Evolutionary conservation across 2,797 vertebrate genomes (phyloP).

Genomic region (Chaetodon trifasciatus): DNA sequence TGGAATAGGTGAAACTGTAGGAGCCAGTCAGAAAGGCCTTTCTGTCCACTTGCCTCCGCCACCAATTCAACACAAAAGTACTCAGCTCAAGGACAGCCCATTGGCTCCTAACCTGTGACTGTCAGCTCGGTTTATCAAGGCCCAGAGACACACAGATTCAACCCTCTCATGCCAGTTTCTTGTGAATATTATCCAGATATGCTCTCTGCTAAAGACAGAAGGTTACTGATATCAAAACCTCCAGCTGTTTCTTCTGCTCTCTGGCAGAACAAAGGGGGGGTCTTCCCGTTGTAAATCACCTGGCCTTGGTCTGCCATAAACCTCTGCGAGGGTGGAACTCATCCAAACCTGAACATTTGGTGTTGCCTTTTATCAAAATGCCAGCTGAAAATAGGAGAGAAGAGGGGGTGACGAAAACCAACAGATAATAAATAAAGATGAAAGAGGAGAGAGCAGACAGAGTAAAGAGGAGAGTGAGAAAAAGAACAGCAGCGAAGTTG

Average conservation of each 20-base stretch:
- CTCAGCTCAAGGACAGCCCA: constrained; percentile 11
- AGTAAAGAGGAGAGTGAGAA: neutral
- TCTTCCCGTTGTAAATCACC: constrained; percentile 64
- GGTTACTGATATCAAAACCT: constrained; percentile 39
- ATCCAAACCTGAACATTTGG: constrained; percentile 68
- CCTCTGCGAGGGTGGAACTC: constrained; percentile 58
- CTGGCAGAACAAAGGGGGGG: constrained; percentile 22
- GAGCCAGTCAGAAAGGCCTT: neutral
- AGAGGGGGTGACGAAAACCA: constrained; percentile 10
- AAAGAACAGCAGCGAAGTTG: constrained; percentile 1
- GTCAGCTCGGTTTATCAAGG: constrained; percentile 22
- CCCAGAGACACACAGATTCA: constrained; percentile 28
- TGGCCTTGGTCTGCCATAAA: constrained; percentile 53
- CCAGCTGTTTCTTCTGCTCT: constrained; percentile 56
- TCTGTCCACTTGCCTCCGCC: neutral
- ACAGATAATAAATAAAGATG: constrained; percentile 48
- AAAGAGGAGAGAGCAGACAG: constrained; percentile 40
- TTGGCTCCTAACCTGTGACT: constrained; percentile 11
- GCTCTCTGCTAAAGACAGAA: constrained; percentile 30
- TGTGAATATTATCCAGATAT: constrained; percentile 29
- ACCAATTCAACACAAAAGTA: constrained; percentile 3
- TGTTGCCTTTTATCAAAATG: constrained; percentile 66
- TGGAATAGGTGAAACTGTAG: neutral
- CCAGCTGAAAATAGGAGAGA: constrained; percentile 40
- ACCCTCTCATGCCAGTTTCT: constrained; percentile 8